Evolutionary conservation across 2,888 invertebrate genomes (phyloP).

Genomic region (Azorinus chamasolen): DNA sequence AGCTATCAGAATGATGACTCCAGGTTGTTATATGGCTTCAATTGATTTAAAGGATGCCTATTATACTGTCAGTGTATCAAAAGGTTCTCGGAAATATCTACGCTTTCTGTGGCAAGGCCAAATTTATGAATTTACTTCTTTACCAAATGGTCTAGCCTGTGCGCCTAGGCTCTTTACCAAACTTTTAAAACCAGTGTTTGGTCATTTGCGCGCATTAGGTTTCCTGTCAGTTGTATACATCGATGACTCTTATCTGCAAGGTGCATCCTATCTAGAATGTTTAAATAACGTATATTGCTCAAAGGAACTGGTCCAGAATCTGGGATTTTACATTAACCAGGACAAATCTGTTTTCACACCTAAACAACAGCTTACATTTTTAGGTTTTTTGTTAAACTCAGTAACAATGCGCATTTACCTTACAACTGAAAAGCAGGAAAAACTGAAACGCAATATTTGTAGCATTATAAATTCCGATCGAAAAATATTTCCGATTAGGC

Average conservation of each 20-base stretch:
- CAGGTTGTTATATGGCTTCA: slow-evolving; percentile 56
- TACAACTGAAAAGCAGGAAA: slow-evolving; percentile 13
- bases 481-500: slow-evolving; percentile 13
- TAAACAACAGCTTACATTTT: slow-evolving; percentile 33
- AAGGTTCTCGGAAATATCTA: slow-evolving; percentile 33
- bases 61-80: slow-evolving; percentile 54
- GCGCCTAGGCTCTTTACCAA: slow-evolving; percentile 65
- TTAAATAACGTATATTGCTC: slow-evolving; percentile 37
- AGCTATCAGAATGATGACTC: slow-evolving; percentile 39
- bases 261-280: slow-evolving; percentile 33
- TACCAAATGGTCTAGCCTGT: slow-evolving; percentile 59
- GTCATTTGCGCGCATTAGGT: slow-evolving; percentile 42
- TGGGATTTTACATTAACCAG: too few relatives aligned
- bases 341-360: slow-evolving; percentile 48
- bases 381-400: slow-evolving; percentile 50
- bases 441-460: neutral
- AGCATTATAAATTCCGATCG: slow-evolving; percentile 21
- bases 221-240: slow-evolving; percentile 48
- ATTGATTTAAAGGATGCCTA: slow-evolving; percentile 58
- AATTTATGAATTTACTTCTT: slow-evolving; percentile 51
- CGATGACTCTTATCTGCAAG: slow-evolving; percentile 55
- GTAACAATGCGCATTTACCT: slow-evolving; percentile 46
- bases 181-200: slow-evolving; percentile 63
- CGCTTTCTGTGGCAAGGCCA: slow-evolving; percentile 44
- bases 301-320: slow-evolving; percentile 13